Percentiles rank a stretch among this genome's conserved stretches.
phyloP scores from a whole-genome alignment of 2,113 vertebrate genomes.

The Leucoraja erinaceus region DNA sequence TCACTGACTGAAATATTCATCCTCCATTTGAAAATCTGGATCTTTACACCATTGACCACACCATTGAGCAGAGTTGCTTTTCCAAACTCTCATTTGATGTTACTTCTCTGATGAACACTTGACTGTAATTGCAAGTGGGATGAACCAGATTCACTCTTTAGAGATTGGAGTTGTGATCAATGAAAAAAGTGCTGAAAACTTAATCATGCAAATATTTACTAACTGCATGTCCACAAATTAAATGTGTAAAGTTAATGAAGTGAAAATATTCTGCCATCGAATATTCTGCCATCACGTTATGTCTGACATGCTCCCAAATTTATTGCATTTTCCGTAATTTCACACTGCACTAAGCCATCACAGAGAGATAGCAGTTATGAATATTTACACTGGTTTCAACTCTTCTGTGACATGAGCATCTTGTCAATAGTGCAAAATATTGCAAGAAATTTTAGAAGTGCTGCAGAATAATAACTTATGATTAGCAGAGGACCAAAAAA shows the following conservation, averaged over 20 bases:
- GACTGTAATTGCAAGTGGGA: background rate
- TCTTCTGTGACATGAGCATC: background rate
- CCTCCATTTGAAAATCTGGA: background rate
- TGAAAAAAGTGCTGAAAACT: background rate
- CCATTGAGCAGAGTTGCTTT: background rate
- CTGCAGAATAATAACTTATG: background rate
- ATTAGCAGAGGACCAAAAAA: background rate
- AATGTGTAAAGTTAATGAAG: slow-evolving; percentile 19
- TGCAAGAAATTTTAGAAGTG: background rate
- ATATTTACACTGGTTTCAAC: slow-evolving; percentile 8
- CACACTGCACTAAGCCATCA: slow-evolving; percentile 5
- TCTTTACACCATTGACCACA: too few relatives aligned
- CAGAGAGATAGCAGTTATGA: slow-evolving; percentile 13
- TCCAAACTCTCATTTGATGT: background rate
- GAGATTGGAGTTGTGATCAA: background rate
- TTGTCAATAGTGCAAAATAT: background rate
- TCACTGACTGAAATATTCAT: background rate
- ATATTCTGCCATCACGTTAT: background rate
- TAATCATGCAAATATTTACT: background rate
- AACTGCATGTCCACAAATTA: background rate
- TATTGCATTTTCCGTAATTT: slow-evolving; percentile 29
- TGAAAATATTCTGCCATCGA: slow-evolving; percentile 14
- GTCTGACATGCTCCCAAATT: slow-evolving; percentile 9
- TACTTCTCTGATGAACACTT: background rate
- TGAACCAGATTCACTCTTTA: background rate